Percentiles rank a stretch among this genome's conserved stretches.
Evolutionary conservation across 2,113 vertebrate species (phyloP).

Genomic region (Rhinichthys klamathensis): DNA sequence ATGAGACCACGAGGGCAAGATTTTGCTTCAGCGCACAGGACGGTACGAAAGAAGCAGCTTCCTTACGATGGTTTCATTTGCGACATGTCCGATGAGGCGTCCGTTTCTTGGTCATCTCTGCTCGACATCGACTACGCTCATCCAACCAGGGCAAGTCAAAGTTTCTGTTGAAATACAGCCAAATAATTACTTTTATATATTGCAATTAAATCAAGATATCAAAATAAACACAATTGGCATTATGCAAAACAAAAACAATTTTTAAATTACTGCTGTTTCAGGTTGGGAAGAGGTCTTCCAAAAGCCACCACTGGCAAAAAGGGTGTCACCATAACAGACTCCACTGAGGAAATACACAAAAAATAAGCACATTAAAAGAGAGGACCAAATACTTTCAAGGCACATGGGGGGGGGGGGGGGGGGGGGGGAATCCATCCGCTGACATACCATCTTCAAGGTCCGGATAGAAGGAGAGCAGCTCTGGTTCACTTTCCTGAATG

Average conservation of each 20-base stretch:
- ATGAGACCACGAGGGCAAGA: slow-evolving; percentile 11
- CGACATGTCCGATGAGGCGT: slow-evolving; percentile 87
- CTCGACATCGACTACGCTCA: slow-evolving; percentile 83
- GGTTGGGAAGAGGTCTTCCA: slow-evolving; percentile 85
- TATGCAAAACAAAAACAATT: neutral
- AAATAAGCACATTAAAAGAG: slow-evolving; percentile 26
- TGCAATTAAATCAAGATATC: neutral
- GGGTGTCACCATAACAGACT: slow-evolving; percentile 87
- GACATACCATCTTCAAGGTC: slow-evolving; percentile 87
- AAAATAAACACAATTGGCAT: neutral
- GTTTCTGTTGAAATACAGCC: slow-evolving; percentile 72
- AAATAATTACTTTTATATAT: neutral
- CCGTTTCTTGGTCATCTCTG: slow-evolving; percentile 88
- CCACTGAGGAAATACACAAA: slow-evolving; percentile 74
- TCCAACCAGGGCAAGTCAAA: slow-evolving; percentile 90
- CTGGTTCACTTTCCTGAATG: slow-evolving; percentile 88
- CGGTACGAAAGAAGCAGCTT: slow-evolving; percentile 10
- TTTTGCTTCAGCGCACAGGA: slow-evolving; percentile 12
- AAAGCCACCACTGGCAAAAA: slow-evolving; percentile 89
- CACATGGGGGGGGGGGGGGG: neutral
- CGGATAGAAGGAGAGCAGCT: slow-evolving; percentile 90
- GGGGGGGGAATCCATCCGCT: neutral
- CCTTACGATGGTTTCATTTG: slow-evolving; percentile 69
- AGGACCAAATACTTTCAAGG: neutral
- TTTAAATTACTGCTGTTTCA: slow-evolving; percentile 85